Conservation (phyloP, 2,113 vertebrate genomes). For the Thalassarche chlororhynchos region DNA sequence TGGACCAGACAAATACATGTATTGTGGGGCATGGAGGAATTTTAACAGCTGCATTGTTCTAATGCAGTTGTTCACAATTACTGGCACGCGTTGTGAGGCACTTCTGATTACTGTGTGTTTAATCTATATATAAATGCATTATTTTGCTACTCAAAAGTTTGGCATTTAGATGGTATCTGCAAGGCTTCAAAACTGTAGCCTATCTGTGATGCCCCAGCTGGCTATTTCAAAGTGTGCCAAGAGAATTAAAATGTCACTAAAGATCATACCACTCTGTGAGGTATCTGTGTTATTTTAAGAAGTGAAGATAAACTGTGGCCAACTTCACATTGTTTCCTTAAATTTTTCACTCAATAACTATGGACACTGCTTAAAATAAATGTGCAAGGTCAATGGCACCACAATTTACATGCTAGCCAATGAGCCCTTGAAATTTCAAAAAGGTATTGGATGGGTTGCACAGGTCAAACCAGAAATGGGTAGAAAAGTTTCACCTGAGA, state of each 20-base stretch:
- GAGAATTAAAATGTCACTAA: constrained; percentile 50
- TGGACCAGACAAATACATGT: background rate
- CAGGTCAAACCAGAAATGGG: background rate
- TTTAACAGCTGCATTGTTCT: background rate
- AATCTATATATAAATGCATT: constrained; percentile 26
- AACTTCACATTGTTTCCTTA: constrained; percentile 65
- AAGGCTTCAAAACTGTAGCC: constrained; percentile 28
- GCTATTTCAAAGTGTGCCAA: constrained; percentile 46
- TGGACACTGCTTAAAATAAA: constrained; percentile 65
- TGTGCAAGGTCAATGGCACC: background rate
- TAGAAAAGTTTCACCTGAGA: background rate
- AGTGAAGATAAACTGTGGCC: constrained; percentile 66
- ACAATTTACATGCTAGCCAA: background rate
- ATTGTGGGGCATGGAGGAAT: background rate
- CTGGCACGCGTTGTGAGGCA: background rate
- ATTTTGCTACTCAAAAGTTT: constrained; percentile 29
- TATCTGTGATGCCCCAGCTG: constrained; percentile 23
- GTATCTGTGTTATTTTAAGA: constrained; percentile 75
- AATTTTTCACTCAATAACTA: constrained; percentile 44
- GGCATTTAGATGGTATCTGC: constrained; percentile 2
- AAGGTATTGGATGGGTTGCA: background rate
- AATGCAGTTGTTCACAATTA: constrained; percentile 37
- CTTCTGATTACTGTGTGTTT: background rate
- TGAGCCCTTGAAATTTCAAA: background rate
- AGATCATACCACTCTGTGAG: constrained; percentile 56